These are phyloP conservation scores for Myotis davidii DNA, from an alignment of 2,113 vertebrate species.

Conservation along the genomic window DNA sequence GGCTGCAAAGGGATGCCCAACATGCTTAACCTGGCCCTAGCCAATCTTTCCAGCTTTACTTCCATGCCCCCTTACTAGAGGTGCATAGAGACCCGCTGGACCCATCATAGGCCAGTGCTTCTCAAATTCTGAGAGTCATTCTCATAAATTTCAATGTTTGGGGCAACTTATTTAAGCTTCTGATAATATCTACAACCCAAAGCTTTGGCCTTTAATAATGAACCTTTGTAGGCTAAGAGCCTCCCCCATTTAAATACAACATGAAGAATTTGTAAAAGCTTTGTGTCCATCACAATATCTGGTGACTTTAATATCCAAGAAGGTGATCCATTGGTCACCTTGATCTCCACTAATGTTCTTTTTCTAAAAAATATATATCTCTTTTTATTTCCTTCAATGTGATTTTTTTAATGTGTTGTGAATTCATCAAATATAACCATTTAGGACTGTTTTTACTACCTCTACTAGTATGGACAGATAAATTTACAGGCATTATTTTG, in stretches of 20 bases:
- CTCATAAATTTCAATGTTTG: not conserved
- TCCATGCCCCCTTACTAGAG: not conserved
- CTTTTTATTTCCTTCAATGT: conserved; percentile 12
- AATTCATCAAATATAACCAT: conserved; percentile 37
- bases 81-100: not conserved
- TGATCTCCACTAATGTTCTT: not conserved
- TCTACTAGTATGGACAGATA: conserved; percentile 8
- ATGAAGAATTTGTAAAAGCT: not conserved
- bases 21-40: not conserved
- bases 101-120: not conserved
- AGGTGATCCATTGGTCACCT: not conserved
- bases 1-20: not conserved
- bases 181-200: not conserved
- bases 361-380: conserved; percentile 9
- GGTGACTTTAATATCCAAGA: not conserved
- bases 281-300: not conserved
- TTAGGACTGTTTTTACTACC: conserved; percentile 7
- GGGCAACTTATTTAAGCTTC: not conserved
- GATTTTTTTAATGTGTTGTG: not conserved
- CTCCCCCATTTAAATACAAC: not conserved
- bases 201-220: not conserved
- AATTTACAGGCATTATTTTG: conserved; percentile 34
- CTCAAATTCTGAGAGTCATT: not conserved
- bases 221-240: not conserved
- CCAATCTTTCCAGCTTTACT: not conserved